Conservation (phyloP, 2,113 vertebrate genomes). For the Cygnus atratus region DNA sequence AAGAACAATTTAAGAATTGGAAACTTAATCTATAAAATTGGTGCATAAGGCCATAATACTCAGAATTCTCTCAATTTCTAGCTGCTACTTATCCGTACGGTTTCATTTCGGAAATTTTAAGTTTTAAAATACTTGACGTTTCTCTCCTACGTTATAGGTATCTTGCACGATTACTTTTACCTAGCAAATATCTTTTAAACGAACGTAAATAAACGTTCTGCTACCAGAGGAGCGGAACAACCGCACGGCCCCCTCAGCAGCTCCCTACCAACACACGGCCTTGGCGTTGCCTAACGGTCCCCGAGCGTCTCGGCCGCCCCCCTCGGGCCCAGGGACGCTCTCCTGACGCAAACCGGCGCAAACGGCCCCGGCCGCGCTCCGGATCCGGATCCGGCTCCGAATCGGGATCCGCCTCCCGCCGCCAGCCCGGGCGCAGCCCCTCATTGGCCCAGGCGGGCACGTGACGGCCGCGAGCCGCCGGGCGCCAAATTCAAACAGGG, state of each 20-base stretch:
- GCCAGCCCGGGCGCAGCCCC: too few relatives aligned
- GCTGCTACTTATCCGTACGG: background rate
- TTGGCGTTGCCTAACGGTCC: constrained; percentile 18
- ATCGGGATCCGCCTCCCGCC: too few relatives aligned
- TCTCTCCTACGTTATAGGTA: background rate
- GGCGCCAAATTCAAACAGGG: constrained; percentile 96
- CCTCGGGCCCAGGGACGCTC: too few relatives aligned
- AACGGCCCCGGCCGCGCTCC: too few relatives aligned
- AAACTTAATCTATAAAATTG: background rate
- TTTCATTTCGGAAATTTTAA: background rate
- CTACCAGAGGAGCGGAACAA: background rate
- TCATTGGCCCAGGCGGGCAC: constrained; percentile 65
- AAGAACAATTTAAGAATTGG: background rate
- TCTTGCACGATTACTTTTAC: rapidly evolving
- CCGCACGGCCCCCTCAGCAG: background rate
- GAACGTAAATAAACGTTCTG: background rate
- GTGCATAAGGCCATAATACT: background rate
- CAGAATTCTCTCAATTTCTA: background rate
- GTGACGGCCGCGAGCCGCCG: constrained; percentile 55
- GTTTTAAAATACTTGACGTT: background rate
- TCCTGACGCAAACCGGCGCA: too few relatives aligned
- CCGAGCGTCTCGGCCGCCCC: too few relatives aligned
- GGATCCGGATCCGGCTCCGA: too few relatives aligned
- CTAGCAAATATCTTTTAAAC: too few relatives aligned
- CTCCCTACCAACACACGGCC: rapidly evolving